These are phyloP conservation scores for Limnodromus scolopaceus DNA, from an alignment of 2,797 vertebrate species.

Conservation along the genomic window DNA sequence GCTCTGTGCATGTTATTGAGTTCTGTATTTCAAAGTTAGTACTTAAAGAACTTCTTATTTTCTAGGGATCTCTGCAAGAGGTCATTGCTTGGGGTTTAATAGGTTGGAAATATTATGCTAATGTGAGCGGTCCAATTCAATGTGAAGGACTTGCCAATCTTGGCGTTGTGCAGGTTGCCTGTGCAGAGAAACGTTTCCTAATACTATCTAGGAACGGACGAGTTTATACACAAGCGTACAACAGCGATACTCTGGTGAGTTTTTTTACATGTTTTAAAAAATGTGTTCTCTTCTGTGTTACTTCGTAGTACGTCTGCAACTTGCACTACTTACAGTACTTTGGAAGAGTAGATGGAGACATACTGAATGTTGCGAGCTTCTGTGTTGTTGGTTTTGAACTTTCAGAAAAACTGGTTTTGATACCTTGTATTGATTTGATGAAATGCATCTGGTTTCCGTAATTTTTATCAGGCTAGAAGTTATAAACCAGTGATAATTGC, in stretches of 20 bases:
- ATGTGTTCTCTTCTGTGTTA: neutral
- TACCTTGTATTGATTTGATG: neutral
- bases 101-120: conserved; percentile 96
- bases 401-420: neutral
- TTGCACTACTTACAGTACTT: neutral
- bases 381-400: neutral
- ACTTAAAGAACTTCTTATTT: neutral
- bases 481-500: neutral
- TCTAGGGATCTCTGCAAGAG: conserved; percentile 93
- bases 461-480: neutral
- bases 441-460: neutral
- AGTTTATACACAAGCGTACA: conserved; percentile 95
- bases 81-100: conserved; percentile 97
- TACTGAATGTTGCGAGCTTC: neutral
- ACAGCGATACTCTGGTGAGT: conserved; percentile 91
- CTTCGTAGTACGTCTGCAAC: neutral
- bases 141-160: conserved; percentile 93
- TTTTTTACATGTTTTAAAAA: neutral
- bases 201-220: conserved; percentile 91
- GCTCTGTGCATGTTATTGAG: neutral
- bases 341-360: neutral
- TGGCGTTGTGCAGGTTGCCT: conserved; percentile 92
- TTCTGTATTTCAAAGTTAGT: neutral
- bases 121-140: conserved; percentile 93
- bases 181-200: conserved; percentile 95